Evolutionary conservation across 2,888 invertebrate species (phyloP), one percentile per base, ranked within the genome.

Genomic region (Athrips mouffetella): DNA sequence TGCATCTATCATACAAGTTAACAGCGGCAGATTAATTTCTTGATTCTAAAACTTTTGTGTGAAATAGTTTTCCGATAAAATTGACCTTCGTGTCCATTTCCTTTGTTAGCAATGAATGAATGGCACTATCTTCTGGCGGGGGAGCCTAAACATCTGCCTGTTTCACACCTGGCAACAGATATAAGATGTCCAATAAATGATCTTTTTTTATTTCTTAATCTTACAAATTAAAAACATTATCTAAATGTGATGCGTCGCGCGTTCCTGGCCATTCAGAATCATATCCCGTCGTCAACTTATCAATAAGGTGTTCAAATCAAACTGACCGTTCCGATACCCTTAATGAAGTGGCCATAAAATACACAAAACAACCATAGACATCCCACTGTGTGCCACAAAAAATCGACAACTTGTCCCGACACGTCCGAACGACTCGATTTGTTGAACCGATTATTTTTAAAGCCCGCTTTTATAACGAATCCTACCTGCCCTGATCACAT

Each of bases 271-370:
- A 2, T 42, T 42, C 16, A 35, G 11, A n/a, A n/a, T n/a, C n/a
- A n/a, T n/a, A n/a, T n/a, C n/a, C 21, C 35, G 46, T 50, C 48
- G 59, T 65, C 76, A 75, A 81, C 70, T 70, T 78, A 70, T 82
- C 75, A 83, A 84, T 82, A 73, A 60, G 58, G 63, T 63, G 63
- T 62, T 66, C 63, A 45, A 47, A 52, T 46, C 45, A 66, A 67
- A 73, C 67, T 69, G 68, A 67, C 71, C 67, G 71, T 70, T 68
- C 65, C 64, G 68, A 73, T 70, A 64, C 67, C 63, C 60, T 62
- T 83, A 83, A 83, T 82, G 77, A 84, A 82, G 76, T 78, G 78
- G 67, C 76, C 73, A 76, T 84, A 82, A 85, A 81, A 81, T 66
- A 74, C 63, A 85, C 76, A 81, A 85, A 81, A 81, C 78, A 73